A percentile compares a stretch with the other conserved stretches of the same genome.
Conservation (phyloP, 2,888 invertebrate species). For the Formica aserva region DNA sequence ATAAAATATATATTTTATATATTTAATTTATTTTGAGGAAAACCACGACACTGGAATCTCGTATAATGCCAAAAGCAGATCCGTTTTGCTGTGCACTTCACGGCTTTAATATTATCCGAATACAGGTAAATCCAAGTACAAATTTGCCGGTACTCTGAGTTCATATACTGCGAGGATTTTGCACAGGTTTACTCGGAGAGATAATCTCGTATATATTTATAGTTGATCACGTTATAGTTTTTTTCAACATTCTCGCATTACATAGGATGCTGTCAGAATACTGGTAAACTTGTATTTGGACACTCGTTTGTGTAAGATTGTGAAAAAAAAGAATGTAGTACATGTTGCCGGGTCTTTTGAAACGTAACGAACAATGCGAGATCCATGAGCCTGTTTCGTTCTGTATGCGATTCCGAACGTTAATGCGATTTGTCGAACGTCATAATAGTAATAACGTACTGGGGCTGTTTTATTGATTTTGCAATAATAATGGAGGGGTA, state of each 20-base stretch:
- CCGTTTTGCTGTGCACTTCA: neutral
- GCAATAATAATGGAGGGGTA: conserved; percentile 47
- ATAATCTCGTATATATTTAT: conserved; percentile 20
- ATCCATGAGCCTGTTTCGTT: conserved; percentile 6
- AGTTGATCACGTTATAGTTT: neutral
- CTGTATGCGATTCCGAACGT: conserved; percentile 23
- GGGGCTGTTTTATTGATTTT: conserved; percentile 51
- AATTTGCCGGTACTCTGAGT: neutral
- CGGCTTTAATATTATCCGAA: neutral
- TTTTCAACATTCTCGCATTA: neutral
- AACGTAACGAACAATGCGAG: conserved; percentile 22
- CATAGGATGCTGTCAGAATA: neutral
- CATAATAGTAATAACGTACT: conserved; percentile 46
- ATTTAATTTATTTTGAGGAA: conserved; percentile 1
- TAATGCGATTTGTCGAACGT: conserved; percentile 52
- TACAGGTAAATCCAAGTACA: conserved; percentile 1
- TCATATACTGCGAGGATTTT: neutral
- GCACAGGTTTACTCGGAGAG: neutral
- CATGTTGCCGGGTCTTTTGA: neutral
- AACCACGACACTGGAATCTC: neutral
- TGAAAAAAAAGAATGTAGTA: neutral
- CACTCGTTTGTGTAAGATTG: conserved; percentile 7
- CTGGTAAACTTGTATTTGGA: neutral
- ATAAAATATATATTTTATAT: neutral
- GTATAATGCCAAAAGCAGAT: neutral